Conservation (phyloP, 2,888 invertebrate genomes). For the Chymomyza procnemis region DNA sequence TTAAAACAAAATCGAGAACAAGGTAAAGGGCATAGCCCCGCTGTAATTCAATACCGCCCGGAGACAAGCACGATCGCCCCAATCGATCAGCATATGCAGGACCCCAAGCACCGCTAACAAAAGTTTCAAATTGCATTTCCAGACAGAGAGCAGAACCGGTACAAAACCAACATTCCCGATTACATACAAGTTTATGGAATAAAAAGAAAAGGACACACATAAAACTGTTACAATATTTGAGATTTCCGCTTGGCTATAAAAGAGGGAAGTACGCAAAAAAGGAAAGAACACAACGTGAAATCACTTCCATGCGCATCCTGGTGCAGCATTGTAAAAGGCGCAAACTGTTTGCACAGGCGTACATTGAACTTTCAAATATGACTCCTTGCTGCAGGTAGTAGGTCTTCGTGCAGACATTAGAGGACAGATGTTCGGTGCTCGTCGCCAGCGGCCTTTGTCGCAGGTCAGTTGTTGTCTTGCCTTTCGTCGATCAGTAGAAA, state of each 20-base stretch:
- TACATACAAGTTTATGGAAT: slow-evolving; percentile 55
- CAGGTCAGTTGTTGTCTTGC: slow-evolving; percentile 59
- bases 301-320: slow-evolving; percentile 50
- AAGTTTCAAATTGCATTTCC: slow-evolving; percentile 63
- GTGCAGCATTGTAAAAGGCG: neutral
- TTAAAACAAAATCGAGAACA: neutral
- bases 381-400: slow-evolving; percentile 34
- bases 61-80: slow-evolving; percentile 49
- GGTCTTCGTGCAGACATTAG: slow-evolving; percentile 1
- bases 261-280: slow-evolving; percentile 56
- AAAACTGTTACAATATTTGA: slow-evolving; percentile 55
- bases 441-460: slow-evolving; percentile 50
- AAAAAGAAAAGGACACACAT: neutral
- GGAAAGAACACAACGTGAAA: slow-evolving; percentile 29
- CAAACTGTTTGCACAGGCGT: slow-evolving; percentile 66
- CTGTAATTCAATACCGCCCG: slow-evolving; percentile 58
- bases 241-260: slow-evolving; percentile 53
- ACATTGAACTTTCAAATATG: slow-evolving; percentile 57
- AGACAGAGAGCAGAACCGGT: slow-evolving; percentile 25
- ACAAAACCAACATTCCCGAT: slow-evolving; percentile 35
- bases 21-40: neutral
- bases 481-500: slow-evolving; percentile 13
- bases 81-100: slow-evolving; percentile 32
- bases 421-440: slow-evolving; percentile 52
- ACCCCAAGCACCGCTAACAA: slow-evolving; percentile 35